Conservation (phyloP, 2,888 invertebrate species). For the Limulus polyphemus region DNA sequence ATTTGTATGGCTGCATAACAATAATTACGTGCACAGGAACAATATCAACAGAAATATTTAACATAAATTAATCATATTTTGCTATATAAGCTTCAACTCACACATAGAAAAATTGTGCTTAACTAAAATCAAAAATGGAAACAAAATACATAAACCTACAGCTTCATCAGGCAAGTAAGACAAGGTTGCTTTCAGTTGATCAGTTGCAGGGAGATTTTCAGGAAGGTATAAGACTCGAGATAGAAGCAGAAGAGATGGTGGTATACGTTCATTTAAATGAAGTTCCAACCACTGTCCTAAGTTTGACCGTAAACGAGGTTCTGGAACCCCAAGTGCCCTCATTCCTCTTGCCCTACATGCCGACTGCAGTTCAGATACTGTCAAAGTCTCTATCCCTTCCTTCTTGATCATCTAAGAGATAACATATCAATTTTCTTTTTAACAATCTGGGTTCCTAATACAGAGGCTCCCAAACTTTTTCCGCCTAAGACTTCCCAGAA, state of each 20-base stretch:
- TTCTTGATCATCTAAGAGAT: constrained; percentile 65
- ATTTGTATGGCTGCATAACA: too few species aligned
- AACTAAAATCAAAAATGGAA: neutral
- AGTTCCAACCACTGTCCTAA: constrained; percentile 89
- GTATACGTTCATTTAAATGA: constrained; percentile 86
- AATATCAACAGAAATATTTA: too few species aligned
- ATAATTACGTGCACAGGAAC: too few species aligned
- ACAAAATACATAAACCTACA: constrained; percentile 36
- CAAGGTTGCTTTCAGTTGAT: constrained; percentile 85
- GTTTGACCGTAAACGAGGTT: constrained; percentile 68
- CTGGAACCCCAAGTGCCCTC: constrained; percentile 89
- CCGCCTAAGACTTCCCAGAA: too few species aligned
- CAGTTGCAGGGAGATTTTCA: constrained; percentile 74
- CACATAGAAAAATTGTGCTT: neutral
- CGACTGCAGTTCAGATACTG: constrained; percentile 76
- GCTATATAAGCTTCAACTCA: constrained; percentile 3
- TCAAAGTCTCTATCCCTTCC: constrained; percentile 82
- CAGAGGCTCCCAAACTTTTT: too few species aligned
- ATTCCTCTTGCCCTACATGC: constrained; percentile 91
- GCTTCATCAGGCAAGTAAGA: constrained; percentile 76
- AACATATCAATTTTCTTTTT: too few species aligned
- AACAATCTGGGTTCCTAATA: too few species aligned
- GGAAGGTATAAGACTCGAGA: constrained; percentile 82
- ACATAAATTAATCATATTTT: too few species aligned
- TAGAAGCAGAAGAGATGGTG: constrained; percentile 78